Conservation (phyloP, 2,797 vertebrate genomes). For the Lindbergichthys nudifrons region DNA sequence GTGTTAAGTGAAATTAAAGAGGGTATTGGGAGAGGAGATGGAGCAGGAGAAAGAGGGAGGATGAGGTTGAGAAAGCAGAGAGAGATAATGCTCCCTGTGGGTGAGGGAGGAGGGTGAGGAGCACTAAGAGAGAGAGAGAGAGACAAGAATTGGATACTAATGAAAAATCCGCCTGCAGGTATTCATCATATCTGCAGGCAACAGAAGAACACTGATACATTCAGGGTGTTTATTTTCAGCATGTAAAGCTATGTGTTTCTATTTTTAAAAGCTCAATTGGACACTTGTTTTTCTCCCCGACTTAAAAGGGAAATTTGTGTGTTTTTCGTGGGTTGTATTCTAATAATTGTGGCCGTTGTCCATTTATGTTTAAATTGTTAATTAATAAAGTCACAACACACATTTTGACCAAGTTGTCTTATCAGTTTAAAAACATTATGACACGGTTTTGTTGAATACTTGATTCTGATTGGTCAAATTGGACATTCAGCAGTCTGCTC, state of each 20-base stretch:
- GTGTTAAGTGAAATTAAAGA: slow-evolving; percentile 53
- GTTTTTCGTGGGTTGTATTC: not conserved
- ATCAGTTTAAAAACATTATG: too few relatives aligned
- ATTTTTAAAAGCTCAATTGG: not conserved
- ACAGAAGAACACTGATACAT: not conserved
- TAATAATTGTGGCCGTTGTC: not conserved
- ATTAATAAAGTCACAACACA: too few relatives aligned
- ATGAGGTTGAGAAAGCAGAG: slow-evolving; percentile 57
- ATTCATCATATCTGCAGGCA: slow-evolving; percentile 43
- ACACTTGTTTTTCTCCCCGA: not conserved
- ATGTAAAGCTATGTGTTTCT: slow-evolving; percentile 15
- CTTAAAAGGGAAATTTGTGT: not conserved
- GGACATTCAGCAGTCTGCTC: too few relatives aligned
- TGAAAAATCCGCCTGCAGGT: slow-evolving; percentile 59
- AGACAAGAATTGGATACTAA: slow-evolving; percentile 45
- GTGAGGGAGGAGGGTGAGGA: not conserved
- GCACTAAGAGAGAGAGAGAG: slow-evolving; percentile 3
- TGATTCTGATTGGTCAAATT: too few relatives aligned
- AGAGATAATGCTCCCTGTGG: slow-evolving; percentile 51
- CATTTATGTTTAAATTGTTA: too few relatives aligned
- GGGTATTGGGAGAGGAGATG: slow-evolving; percentile 46
- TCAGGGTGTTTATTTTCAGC: slow-evolving; percentile 5
- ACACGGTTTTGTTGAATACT: too few relatives aligned
- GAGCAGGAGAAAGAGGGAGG: slow-evolving; percentile 28
- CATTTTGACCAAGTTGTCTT: too few relatives aligned